These are phyloP conservation scores for Tympanoctomys barrerae DNA, from an alignment of 2,797 vertebrate genomes.

Conservation along the genomic window DNA sequence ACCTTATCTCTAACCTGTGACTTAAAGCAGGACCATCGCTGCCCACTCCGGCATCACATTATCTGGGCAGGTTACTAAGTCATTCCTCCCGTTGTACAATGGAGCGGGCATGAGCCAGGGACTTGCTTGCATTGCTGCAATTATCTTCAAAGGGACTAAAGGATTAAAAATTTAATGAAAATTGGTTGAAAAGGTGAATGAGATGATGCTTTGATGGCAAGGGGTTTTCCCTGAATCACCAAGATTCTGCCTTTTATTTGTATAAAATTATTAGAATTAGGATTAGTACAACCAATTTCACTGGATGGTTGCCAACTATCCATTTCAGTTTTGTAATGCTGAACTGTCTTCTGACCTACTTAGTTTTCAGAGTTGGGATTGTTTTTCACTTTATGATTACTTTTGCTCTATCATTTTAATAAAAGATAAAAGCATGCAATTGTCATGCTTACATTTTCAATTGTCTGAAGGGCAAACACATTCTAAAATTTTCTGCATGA, in stretches of 20 bases:
- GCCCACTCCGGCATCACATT: not conserved
- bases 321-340: not conserved
- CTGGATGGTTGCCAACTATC: not conserved
- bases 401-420: not conserved
- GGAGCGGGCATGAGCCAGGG: not conserved
- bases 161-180: conserved; percentile 40
- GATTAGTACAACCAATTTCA: not conserved
- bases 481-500: conserved; percentile 68
- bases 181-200: conserved; percentile 27
- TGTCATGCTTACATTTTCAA: conserved; percentile 7
- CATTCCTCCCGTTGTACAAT: not conserved
- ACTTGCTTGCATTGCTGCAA: not conserved
- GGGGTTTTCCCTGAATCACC: not conserved
- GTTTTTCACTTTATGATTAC: not conserved
- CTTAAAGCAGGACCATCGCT: not conserved
- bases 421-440: not conserved
- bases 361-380: not conserved
- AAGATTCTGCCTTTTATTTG: conserved; percentile 1
- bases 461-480: conserved; percentile 17
- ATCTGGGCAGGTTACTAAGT: not conserved
- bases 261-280: not conserved
- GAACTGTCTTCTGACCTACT: not conserved
- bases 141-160: not conserved
- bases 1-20: not conserved
- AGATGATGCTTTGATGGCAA: not conserved